Conservation (phyloP, 2,888 invertebrate species). For the Sphaeridia pumilis region DNA sequence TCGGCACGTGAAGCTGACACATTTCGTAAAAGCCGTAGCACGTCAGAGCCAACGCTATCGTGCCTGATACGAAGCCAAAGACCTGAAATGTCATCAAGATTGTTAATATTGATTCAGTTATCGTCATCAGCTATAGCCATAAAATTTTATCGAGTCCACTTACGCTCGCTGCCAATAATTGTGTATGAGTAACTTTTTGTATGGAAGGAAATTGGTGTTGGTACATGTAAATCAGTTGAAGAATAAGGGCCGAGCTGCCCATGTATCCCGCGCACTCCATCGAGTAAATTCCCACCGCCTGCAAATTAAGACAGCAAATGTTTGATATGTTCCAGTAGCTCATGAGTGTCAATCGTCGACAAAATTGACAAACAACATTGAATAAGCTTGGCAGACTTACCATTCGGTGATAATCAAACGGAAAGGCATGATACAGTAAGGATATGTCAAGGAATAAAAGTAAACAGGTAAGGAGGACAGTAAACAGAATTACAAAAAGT, state of each 20-base stretch:
- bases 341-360: too few relatives aligned
- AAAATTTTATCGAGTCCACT: slow-evolving; percentile 36
- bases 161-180: slow-evolving; percentile 54
- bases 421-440: slow-evolving; percentile 63
- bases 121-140: not conserved
- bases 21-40: slow-evolving; percentile 33
- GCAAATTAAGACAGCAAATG: slow-evolving; percentile 16
- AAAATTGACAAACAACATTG: slow-evolving; percentile 1
- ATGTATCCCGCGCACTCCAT: slow-evolving; percentile 39
- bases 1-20: slow-evolving; percentile 33
- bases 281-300: slow-evolving; percentile 35
- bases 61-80: slow-evolving; percentile 33
- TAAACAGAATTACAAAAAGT: slow-evolving; percentile 64
- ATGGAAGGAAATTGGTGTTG: slow-evolving; percentile 55
- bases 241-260: slow-evolving; percentile 55
- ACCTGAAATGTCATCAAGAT: slow-evolving; percentile 24
- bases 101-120: too few relatives aligned
- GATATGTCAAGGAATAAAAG: slow-evolving; percentile 68
- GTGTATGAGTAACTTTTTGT: slow-evolving; percentile 59
- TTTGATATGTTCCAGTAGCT: too few relatives aligned
- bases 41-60: slow-evolving; percentile 27
- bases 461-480: slow-evolving; percentile 58
- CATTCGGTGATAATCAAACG: slow-evolving; percentile 66
- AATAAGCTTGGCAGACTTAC: slow-evolving; percentile 51
- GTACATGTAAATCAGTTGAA: slow-evolving; percentile 47